phyloP scores from a whole-genome alignment of 2,797 vertebrate genomes.

The Todus mexicanus region DNA sequence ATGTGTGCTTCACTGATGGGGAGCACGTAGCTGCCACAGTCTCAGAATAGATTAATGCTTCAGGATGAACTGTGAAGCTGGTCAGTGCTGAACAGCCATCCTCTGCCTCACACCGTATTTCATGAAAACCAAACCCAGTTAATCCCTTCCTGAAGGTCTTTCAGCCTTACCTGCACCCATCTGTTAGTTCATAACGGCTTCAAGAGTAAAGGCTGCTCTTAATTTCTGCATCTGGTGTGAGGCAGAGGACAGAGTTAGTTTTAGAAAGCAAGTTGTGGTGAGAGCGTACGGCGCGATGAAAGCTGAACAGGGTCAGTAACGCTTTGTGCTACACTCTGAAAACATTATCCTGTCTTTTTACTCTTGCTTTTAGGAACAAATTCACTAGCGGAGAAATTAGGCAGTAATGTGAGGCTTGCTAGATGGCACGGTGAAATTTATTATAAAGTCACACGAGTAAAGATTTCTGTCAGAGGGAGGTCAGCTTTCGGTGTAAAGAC shows the following conservation, averaged over 20 bases:
- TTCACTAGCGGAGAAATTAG: neutral
- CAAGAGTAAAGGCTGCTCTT: neutral
- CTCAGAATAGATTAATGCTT: neutral
- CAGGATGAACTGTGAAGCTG: neutral
- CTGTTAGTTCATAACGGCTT: neutral
- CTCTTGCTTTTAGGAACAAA: neutral
- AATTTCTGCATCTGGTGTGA: neutral
- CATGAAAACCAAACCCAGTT: neutral
- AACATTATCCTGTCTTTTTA: neutral
- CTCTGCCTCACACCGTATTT: neutral
- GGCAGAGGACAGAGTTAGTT: neutral
- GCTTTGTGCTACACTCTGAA: neutral
- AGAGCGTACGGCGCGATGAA: rapidly evolving
- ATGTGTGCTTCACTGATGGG: neutral
- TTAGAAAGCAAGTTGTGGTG: neutral
- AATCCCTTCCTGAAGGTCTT: neutral
- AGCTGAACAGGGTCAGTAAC: neutral
- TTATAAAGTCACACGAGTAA: neutral
- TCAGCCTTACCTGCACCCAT: slow-evolving; percentile 18
- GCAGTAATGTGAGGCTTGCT: neutral
- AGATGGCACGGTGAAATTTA: neutral
- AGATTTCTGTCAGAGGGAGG: neutral
- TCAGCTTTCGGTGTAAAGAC: neutral
- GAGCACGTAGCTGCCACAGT: neutral
- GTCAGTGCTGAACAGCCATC: neutral